These are phyloP conservation scores for Archilochus colubris DNA, from an alignment of 2,113 vertebrate species.

Conservation along the genomic window DNA sequence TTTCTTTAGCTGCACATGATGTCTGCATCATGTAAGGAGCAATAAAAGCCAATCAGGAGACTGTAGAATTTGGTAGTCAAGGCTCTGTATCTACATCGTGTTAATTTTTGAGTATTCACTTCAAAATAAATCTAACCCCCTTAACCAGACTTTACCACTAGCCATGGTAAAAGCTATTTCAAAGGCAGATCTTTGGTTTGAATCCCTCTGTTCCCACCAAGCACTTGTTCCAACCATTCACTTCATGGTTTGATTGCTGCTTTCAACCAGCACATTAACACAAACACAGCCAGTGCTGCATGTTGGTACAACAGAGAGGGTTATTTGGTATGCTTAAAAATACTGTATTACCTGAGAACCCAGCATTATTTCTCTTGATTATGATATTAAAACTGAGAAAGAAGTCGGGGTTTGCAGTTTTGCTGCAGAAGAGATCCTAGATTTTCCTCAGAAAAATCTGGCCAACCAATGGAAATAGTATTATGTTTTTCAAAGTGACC, in stretches of 20 bases:
- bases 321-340: background rate
- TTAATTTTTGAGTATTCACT: background rate
- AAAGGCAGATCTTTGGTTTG: background rate
- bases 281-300: background rate
- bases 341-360: background rate
- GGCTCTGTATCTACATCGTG: background rate
- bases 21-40: background rate
- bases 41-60: background rate
- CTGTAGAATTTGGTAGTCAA: background rate
- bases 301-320: background rate
- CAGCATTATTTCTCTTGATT: background rate
- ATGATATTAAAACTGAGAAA: background rate
- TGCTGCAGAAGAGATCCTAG: background rate
- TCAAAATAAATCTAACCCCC: background rate
- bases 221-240: background rate
- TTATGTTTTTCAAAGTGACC: background rate
- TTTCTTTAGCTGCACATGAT: background rate
- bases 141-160: background rate
- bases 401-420: background rate
- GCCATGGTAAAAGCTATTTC: background rate
- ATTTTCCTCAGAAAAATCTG: background rate
- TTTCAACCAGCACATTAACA: background rate
- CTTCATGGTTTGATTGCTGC: background rate
- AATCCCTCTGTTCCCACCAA: background rate
- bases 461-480: background rate